Percentiles rank a stretch among this genome's conserved stretches.
phyloP scores from a whole-genome alignment of 2,113 vertebrate genomes.

The Baryphthengus martii region DNA sequence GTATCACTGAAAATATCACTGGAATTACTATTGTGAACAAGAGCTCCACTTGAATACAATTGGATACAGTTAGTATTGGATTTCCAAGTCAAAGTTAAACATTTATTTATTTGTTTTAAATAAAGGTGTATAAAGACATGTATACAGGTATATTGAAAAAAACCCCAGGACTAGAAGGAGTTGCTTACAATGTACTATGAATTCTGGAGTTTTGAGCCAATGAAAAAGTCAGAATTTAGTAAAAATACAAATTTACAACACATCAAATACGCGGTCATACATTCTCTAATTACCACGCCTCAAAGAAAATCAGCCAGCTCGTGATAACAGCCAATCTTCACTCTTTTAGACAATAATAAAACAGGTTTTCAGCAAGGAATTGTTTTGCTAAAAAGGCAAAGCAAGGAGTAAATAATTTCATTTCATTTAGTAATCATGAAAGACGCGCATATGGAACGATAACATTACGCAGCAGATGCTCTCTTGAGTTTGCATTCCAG shows the following conservation, averaged over 20 bases:
- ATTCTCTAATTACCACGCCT: rapidly evolving
- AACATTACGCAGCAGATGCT: not conserved
- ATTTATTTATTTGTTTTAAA: not conserved
- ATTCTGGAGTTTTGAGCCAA: not conserved
- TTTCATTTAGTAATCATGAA: not conserved
- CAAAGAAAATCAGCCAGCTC: not conserved
- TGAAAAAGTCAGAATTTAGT: not conserved
- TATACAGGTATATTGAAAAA: not conserved
- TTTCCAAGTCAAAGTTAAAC: not conserved
- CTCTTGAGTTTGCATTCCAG: not conserved
- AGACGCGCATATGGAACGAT: not conserved
- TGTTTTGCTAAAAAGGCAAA: no score
- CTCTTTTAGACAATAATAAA: not conserved
- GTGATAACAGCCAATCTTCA: not conserved
- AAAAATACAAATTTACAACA: not conserved
- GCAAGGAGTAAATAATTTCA: not conserved
- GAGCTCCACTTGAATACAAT: not conserved
- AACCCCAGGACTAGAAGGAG: not conserved
- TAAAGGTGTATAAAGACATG: not conserved
- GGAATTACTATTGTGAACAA: not conserved
- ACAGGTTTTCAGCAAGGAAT: not conserved
- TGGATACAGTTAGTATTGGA: not conserved
- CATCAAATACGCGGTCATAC: not conserved
- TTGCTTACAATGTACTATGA: not conserved
- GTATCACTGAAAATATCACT: not conserved